These are phyloP conservation scores for Machimus rusticus DNA, from an alignment of 2,888 invertebrate species.

Conservation along the genomic window DNA sequence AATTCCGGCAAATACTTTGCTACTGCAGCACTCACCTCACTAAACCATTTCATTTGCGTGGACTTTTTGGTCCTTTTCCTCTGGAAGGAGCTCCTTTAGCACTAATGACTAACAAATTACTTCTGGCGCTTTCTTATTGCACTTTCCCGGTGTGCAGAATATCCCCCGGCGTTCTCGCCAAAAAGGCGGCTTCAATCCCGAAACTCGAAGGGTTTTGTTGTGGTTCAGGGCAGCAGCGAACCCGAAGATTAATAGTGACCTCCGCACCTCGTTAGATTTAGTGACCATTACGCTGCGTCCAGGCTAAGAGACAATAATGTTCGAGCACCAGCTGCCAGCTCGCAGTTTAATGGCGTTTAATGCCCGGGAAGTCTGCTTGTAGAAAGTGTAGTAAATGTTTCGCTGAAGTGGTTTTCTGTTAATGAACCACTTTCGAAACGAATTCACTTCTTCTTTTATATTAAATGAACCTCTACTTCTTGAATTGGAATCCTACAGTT, in stretches of 20 bases:
- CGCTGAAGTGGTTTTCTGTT: neutral
- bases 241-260: neutral
- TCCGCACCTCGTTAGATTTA: neutral
- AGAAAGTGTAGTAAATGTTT: neutral
- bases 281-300: neutral
- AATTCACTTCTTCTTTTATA: neutral
- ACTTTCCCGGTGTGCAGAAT: neutral
- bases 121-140: neutral
- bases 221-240: neutral
- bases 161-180: neutral
- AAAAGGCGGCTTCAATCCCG: neutral
- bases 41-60: neutral
- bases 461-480: too few relatives aligned
- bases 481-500: too few relatives aligned
- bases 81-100: neutral
- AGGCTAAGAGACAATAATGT: neutral
- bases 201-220: neutral
- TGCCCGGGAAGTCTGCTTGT: neutral
- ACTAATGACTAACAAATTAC: constrained; percentile 25
- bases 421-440: neutral
- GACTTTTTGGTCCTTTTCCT: neutral
- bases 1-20: constrained; percentile 24
- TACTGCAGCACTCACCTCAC: neutral
- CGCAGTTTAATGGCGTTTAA: neutral
- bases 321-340: neutral